Base-by-base conservation (phyloP, 2,113 vertebrate species). In the Coracopsis vasa region DNA sequence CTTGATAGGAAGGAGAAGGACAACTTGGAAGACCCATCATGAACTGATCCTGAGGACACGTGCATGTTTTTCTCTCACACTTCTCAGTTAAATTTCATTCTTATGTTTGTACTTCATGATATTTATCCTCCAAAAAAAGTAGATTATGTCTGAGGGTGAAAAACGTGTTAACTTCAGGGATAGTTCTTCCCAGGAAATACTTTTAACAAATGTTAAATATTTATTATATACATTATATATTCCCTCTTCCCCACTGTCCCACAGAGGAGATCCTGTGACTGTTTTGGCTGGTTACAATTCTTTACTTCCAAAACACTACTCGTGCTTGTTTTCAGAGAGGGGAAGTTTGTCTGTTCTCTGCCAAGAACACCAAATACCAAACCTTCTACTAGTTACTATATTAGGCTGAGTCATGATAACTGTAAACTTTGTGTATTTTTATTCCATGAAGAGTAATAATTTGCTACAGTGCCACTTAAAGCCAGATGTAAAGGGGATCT, bases 371-470 rank as follows among this genome's bases (percentile, higher is more conserved):
- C 31, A 25, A 80, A 96, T 95, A 81, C 82, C 90, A 85, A n/a
- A 37, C 14, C 4, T 92, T 95, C 79, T 79, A 8, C 75, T 42
- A 19, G 77, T 88, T 95, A 42, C 92, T 95, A 65, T 92, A 72
- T 96, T 92, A 93, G 91, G 86, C 56, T 80, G 90, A 88, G 73
- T 84, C 92, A 53, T 56, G 72, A 51, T 86, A 96, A 66, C 54
- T 78, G 75, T 93, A 94, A 96, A 93, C 90, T 87, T 87, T 16
- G 69, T 65, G 80, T 90, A 31, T 78, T 96, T 96, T 84, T 92
- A 48, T 80, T 83, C 69, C 65, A 18, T 74, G 48, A 67, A 47
- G 86, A 88, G 61, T 10, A 91, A 91, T 65, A 41, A 84, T 86
- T 96, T 83, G 61, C 72, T 91, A 16, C 51, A 35, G 37, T 60